Evolutionary conservation across 2,113 vertebrate genomes (phyloP).

Genomic region (Platysternon megacephalum): DNA sequence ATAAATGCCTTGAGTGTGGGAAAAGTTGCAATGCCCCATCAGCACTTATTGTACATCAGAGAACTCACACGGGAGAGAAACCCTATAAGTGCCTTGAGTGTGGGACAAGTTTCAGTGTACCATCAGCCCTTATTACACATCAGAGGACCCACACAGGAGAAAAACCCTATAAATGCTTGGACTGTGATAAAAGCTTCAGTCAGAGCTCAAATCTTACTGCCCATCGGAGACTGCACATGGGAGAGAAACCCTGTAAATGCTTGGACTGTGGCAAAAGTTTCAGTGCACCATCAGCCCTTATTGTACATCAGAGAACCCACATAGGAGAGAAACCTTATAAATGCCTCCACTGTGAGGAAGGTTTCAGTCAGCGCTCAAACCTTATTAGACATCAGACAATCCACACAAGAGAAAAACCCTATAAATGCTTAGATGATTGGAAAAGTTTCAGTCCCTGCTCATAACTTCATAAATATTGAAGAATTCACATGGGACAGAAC

Average conservation of each 20-base stretch:
- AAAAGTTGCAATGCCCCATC: neutral
- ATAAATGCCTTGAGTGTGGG: neutral
- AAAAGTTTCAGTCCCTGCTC: too few species aligned
- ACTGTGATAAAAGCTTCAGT: constrained; percentile 69
- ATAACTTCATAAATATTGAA: too few species aligned
- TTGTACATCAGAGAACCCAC: constrained; percentile 20
- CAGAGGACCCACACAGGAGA: constrained; percentile 7
- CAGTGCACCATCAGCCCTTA: neutral
- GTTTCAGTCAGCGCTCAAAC: neutral
- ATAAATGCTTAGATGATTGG: too few species aligned
- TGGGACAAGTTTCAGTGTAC: constrained; percentile 33
- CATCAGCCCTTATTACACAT: neutral
- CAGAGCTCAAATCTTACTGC: constrained; percentile 59
- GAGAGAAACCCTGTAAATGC: too few species aligned
- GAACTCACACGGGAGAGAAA: neutral
- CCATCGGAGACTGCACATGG: constrained; percentile 38
- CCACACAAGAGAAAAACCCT: too few species aligned
- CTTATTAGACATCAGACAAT: too few species aligned
- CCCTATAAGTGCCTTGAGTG: constrained; percentile 11
- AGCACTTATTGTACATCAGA: neutral
- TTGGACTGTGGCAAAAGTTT: constrained; percentile 31
- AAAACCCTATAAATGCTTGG: constrained; percentile 54
- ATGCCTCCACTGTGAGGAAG: constrained; percentile 22
- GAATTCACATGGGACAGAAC: too few species aligned
- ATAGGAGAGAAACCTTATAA: neutral